Conservation (phyloP, 2,113 vertebrate genomes). For the Chauna torquata region DNA sequence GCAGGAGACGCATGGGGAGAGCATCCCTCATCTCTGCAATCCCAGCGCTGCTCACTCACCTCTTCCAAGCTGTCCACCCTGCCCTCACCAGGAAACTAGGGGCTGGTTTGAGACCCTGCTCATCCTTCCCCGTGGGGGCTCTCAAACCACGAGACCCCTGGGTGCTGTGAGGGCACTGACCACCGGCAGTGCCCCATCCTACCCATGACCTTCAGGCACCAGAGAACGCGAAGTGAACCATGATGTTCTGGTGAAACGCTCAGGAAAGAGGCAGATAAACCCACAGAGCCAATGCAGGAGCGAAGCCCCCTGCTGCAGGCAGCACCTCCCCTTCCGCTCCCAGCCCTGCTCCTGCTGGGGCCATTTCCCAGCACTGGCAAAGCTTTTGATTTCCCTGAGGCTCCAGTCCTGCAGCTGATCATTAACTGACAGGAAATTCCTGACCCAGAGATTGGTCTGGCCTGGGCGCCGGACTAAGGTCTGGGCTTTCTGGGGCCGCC, state of each 20-base stretch:
- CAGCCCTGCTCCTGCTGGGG: neutral
- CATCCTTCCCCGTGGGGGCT: rapidly evolving
- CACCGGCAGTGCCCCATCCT: neutral
- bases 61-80: no score
- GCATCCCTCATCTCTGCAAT: neutral
- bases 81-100: rapidly evolving
- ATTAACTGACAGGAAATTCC: conserved; percentile 68
- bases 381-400: neutral
- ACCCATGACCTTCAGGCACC: neutral
- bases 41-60: neutral
- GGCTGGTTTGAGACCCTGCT: neutral
- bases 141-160: rapidly evolving
- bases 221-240: rapidly evolving
- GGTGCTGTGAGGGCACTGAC: neutral
- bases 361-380: neutral
- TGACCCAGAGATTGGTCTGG: conserved; percentile 25
- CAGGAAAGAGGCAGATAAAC: neutral
- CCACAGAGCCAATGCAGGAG: rapidly evolving
- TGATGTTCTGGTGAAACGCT: rapidly evolving
- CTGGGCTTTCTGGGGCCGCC: neutral
- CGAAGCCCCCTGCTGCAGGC: neutral
- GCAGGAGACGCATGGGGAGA: rapidly evolving
- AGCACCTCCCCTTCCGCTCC: neutral
- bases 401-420: conserved; percentile 33
- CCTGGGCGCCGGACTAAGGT: neutral